These are phyloP conservation scores for Ochotona princeps DNA, from an alignment of 2,113 vertebrate genomes.

Conservation along the genomic window DNA sequence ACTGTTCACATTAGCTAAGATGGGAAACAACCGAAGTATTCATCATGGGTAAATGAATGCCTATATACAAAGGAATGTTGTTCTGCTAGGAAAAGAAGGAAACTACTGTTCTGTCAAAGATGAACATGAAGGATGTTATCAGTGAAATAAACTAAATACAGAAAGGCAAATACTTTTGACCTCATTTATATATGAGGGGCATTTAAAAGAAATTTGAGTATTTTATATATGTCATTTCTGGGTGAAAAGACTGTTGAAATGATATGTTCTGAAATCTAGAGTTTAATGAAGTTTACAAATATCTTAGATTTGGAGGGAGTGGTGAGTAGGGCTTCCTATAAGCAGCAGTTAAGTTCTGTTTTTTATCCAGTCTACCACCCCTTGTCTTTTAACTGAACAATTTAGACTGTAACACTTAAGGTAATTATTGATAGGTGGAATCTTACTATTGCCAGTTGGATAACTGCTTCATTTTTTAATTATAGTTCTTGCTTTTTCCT, in stretches of 20 bases:
- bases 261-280: slow-evolving; percentile 5
- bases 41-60: not conserved
- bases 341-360: not conserved
- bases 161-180: not conserved
- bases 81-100: not conserved
- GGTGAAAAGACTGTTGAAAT: slow-evolving; percentile 21
- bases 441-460: too few species aligned
- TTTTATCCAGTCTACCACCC: too few species aligned
- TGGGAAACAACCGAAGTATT: not conserved
- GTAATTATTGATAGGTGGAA: too few species aligned
- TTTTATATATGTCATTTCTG: not conserved
- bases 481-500: too few species aligned
- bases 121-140: not conserved
- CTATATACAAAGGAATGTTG: not conserved
- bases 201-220: not conserved
- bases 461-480: too few species aligned
- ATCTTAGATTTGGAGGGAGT: not conserved
- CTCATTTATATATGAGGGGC: not conserved
- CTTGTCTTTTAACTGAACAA: too few species aligned
- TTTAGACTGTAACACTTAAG: too few species aligned
- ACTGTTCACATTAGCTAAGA: not conserved
- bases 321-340: not conserved
- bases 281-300: slow-evolving; percentile 16
- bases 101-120: not conserved
- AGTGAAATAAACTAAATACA: not conserved